Evolutionary conservation across 2,797 vertebrate species (phyloP).

Genomic region (Halcyon badia): DNA sequence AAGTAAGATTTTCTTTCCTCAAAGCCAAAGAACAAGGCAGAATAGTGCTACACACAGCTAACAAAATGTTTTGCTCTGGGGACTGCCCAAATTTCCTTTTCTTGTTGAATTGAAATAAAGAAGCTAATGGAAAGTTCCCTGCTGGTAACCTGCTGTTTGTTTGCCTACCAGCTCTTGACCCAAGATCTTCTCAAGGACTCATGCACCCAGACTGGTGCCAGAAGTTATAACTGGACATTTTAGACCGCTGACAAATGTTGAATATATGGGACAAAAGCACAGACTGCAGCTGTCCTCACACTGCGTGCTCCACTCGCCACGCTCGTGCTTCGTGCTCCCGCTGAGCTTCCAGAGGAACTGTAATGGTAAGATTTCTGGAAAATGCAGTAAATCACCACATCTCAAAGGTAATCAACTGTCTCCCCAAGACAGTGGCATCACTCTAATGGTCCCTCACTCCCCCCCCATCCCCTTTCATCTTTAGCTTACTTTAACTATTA

Average conservation of each 20-base stretch:
- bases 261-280: fast-evolving
- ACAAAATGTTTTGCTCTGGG: background rate
- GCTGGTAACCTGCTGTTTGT: background rate
- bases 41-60: background rate
- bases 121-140: background rate
- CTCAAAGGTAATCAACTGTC: background rate
- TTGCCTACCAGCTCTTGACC: background rate
- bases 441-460: background rate
- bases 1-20: background rate
- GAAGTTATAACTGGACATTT: background rate
- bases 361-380: background rate
- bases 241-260: background rate
- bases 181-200: background rate
- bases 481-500: background rate
- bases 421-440: background rate
- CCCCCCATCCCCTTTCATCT: background rate
- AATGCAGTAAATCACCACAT: background rate
- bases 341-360: background rate
- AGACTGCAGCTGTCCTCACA: background rate
- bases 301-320: background rate
- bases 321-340: background rate
- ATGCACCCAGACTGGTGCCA: background rate
- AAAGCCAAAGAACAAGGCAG: background rate
- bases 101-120: background rate
- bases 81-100: background rate